A percentile compares a stretch with the other conserved stretches of the same genome.
These are phyloP conservation scores for Gymnocheta viridis DNA, from an alignment of 2,888 invertebrate genomes.

Conservation along the genomic window DNA sequence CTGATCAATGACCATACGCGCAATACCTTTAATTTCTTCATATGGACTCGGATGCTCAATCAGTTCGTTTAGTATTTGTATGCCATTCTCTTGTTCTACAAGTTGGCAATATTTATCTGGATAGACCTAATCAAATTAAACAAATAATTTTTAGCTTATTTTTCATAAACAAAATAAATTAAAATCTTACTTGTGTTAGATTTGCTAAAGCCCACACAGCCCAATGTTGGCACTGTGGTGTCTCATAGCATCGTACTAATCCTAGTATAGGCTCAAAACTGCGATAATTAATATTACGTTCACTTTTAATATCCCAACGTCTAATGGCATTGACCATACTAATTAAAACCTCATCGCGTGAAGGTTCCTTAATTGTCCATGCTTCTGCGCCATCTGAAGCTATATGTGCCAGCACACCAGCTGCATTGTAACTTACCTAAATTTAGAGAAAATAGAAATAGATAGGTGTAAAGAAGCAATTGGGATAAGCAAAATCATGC, in stretches of 20 bases:
- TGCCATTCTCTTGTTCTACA: slow-evolving; percentile 93
- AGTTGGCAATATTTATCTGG: slow-evolving; percentile 95
- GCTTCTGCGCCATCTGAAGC: slow-evolving; percentile 93
- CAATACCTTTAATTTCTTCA: slow-evolving; percentile 86
- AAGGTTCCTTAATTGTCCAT: slow-evolving; percentile 90
- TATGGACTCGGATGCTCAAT: slow-evolving; percentile 86
- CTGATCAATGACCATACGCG: slow-evolving; percentile 86
- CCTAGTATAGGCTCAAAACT: slow-evolving; percentile 97
- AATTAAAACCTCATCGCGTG: slow-evolving; percentile 87
- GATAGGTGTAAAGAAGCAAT: too few relatives aligned
- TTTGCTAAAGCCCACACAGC: slow-evolving; percentile 99
- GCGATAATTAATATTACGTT: slow-evolving; percentile 97
- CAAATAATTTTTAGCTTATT: background rate
- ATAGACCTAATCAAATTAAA: slow-evolving; percentile 83
- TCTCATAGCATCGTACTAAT: slow-evolving; percentile 91
- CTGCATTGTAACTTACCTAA: slow-evolving; percentile 96
- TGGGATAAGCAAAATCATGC: too few relatives aligned
- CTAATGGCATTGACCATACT: slow-evolving; percentile 92
- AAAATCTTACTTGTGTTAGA: slow-evolving; percentile 86
- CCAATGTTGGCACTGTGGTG: slow-evolving; percentile 97
- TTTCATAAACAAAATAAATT: background rate
- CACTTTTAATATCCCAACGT: slow-evolving; percentile 93
- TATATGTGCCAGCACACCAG: slow-evolving; percentile 97
- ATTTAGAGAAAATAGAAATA: background rate
- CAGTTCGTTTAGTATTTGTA: slow-evolving; percentile 87